These are phyloP conservation scores for Onychostoma macrolepis DNA, from an alignment of 2,113 vertebrate species.

Conservation along the genomic window DNA sequence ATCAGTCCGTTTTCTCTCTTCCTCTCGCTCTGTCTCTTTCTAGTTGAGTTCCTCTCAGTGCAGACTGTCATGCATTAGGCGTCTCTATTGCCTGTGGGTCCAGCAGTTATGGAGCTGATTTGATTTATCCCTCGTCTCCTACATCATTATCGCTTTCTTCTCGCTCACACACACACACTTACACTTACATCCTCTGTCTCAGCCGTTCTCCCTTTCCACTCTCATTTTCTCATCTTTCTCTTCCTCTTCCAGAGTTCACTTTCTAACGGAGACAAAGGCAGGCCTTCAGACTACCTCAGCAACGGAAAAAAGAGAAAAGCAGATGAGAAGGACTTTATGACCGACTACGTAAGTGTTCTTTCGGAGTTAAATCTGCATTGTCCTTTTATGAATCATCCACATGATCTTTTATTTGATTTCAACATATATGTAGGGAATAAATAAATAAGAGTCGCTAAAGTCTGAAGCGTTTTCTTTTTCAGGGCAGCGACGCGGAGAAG, in stretches of 20 bases:
- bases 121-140: constrained; percentile 44
- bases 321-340: constrained; percentile 90
- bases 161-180: constrained; percentile 30
- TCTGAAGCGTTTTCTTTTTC: constrained; percentile 49
- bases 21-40: constrained; percentile 17
- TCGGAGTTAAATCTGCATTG: background rate
- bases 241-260: constrained; percentile 74
- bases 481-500: constrained; percentile 92
- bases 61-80: constrained; percentile 49
- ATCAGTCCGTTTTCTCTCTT: background rate
- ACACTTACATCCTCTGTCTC: background rate
- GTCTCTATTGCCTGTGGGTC: constrained; percentile 46
- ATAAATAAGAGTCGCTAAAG: background rate
- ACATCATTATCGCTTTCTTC: constrained; percentile 39
- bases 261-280: constrained; percentile 85
- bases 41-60: constrained; percentile 22
- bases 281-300: constrained; percentile 87
- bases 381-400: background rate
- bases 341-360: constrained; percentile 82
- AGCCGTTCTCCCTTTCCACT: constrained; percentile 51
- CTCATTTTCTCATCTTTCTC: constrained; percentile 22
- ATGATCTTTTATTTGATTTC: constrained; percentile 8
- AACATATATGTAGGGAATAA: background rate
- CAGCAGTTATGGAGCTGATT: constrained; percentile 50
- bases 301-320: constrained; percentile 91